A percentile compares a stretch with the other conserved stretches of the same genome.
Evolutionary conservation across 1,140 invertebrate genomes (phyloP).

Genomic region (Drosophila tristis): DNA sequence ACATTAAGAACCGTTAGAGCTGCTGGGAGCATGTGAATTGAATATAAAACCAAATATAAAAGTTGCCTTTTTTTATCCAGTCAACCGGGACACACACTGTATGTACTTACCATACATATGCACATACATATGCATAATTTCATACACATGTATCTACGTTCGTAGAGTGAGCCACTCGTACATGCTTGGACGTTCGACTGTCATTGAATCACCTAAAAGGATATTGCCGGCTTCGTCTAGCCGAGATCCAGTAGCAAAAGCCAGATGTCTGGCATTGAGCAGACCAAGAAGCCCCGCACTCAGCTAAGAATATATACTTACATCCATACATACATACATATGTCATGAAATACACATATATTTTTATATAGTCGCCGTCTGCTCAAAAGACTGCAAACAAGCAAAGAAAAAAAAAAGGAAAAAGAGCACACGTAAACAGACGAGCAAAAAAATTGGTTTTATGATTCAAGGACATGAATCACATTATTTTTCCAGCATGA

Average conservation of each 20-base stretch:
- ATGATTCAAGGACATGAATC: slow-evolving; percentile 82
- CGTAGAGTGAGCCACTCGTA: slow-evolving; percentile 10
- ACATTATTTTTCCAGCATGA: slow-evolving; percentile 80
- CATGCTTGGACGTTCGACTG: slow-evolving; percentile 51
- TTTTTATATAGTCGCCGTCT: slow-evolving; percentile 82
- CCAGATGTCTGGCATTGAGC: slow-evolving; percentile 62
- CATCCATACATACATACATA: slow-evolving; percentile 22
- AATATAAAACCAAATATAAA: slow-evolving; percentile 81
- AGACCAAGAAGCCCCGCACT: slow-evolving; percentile 63
- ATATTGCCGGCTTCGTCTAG: slow-evolving; percentile 65
- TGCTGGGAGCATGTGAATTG: slow-evolving; percentile 69
- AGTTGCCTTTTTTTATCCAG: slow-evolving; percentile 48
- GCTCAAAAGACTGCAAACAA: slow-evolving; percentile 79
- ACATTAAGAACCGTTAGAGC: slow-evolving; percentile 16
- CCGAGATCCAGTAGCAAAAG: slow-evolving; percentile 58
- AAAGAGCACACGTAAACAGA: slow-evolving; percentile 58
- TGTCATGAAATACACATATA: slow-evolving; percentile 70
- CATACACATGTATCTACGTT: slow-evolving; percentile 10
- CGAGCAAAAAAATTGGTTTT: slow-evolving; percentile 77
- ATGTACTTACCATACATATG: slow-evolving; percentile 10
- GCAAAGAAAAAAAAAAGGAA: slow-evolving; percentile 61
- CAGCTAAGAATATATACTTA: slow-evolving; percentile 21
- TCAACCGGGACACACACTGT: slow-evolving; percentile 26
- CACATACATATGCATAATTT: slow-evolving; percentile 12
- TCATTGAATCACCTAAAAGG: slow-evolving; percentile 68